Percentiles rank a stretch among this genome's conserved stretches.
phyloP scores from a whole-genome alignment of 2,797 vertebrate species.

The Enteromius radiatus region DNA sequence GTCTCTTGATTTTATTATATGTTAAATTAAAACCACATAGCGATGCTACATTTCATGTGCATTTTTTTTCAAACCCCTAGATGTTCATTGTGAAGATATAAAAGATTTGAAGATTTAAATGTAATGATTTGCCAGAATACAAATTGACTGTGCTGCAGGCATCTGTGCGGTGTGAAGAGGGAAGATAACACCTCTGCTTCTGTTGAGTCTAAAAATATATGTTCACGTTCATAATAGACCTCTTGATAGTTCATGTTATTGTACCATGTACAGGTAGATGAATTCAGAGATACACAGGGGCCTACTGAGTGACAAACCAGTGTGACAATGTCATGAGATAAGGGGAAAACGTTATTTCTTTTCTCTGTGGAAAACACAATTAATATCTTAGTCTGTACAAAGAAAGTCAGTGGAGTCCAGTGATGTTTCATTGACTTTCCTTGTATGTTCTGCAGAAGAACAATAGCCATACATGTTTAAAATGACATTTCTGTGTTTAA shows the following conservation, averaged over 20 bases:
- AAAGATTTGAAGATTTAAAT: constrained; percentile 37
- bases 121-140: constrained; percentile 17
- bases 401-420: background rate
- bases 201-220: constrained; percentile 30
- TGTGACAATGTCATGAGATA: background rate
- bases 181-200: constrained; percentile 23
- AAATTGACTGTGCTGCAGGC: constrained; percentile 9
- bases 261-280: background rate
- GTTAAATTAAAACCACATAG: constrained; percentile 45
- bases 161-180: background rate
- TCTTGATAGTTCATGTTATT: constrained; percentile 19
- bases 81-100: constrained; percentile 31
- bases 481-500: background rate
- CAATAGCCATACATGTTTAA: background rate
- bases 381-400: background rate
- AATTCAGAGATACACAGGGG: background rate
- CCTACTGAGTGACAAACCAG: background rate
- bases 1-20: constrained; percentile 32
- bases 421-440: background rate
- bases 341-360: background rate
- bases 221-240: constrained; percentile 9
- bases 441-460: background rate
- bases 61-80: constrained; percentile 19
- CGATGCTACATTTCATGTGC: constrained; percentile 28
- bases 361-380: background rate